Conservation (phyloP, 2,113 vertebrate genomes). For the Pachycephala philippinensis region DNA sequence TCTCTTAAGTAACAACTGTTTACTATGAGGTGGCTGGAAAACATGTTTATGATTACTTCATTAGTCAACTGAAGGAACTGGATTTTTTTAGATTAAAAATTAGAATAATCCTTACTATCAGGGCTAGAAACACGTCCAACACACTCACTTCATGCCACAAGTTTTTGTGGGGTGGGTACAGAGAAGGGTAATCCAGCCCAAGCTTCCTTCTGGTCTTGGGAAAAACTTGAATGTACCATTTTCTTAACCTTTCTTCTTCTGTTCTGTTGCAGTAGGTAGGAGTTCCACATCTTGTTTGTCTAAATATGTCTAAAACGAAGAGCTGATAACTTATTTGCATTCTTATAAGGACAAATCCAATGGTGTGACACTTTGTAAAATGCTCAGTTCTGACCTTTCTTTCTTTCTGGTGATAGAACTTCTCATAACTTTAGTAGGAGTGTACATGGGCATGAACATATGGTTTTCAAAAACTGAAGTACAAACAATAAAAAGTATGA, state of each 20-base stretch:
- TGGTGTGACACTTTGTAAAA: background rate
- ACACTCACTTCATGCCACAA: background rate
- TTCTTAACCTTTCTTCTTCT: accelerated
- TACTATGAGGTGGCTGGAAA: background rate
- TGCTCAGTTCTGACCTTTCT: background rate
- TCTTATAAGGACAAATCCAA: background rate
- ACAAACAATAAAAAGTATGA: background rate
- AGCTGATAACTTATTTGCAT: background rate
- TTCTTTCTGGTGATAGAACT: background rate
- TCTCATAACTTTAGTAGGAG: background rate
- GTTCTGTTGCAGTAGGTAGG: background rate
- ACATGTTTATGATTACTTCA: background rate
- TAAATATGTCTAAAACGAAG: background rate
- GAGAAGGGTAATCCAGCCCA: background rate
- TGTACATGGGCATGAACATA: accelerated
- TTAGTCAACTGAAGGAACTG: background rate
- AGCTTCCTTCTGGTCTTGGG: background rate
- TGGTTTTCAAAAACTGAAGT: background rate
- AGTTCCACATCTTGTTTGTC: background rate
- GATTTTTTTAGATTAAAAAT: background rate
- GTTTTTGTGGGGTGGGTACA: background rate
- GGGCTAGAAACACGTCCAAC: accelerated
- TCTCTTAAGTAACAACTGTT: background rate
- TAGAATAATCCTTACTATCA: background rate
- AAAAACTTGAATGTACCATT: background rate